Conservation (phyloP, 2,888 invertebrate species). For the Drosophila cyrtoloma region DNA sequence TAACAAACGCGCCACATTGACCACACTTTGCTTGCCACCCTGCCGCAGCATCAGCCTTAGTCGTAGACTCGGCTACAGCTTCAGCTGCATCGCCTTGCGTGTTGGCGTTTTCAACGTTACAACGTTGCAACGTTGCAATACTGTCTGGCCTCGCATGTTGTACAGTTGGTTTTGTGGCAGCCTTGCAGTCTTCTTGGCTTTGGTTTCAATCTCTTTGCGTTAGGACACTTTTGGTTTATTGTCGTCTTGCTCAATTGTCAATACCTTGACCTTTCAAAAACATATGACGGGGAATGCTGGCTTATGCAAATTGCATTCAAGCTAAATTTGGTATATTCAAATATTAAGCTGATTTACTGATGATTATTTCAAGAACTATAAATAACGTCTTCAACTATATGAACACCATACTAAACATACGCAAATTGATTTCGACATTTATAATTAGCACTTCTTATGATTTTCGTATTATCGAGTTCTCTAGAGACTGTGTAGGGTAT, state of each 20-base stretch:
- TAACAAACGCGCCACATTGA: conserved; percentile 66
- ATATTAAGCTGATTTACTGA: background rate
- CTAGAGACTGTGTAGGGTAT: background rate
- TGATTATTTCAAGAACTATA: background rate
- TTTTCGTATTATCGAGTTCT: background rate
- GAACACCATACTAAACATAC: background rate
- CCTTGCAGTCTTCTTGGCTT: conserved; percentile 22
- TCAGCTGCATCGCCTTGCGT: conserved; percentile 48
- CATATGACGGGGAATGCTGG: background rate
- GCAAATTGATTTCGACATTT: background rate
- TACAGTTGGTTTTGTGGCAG: conserved; percentile 66
- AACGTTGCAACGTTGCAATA: background rate
- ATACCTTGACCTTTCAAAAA: conserved; percentile 23
- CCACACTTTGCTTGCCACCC: conserved; percentile 39
- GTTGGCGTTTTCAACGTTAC: conserved; percentile 30
- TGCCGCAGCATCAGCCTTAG: conserved; percentile 10
- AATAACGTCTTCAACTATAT: background rate
- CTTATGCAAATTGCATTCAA: background rate
- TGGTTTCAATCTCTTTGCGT: conserved; percentile 16
- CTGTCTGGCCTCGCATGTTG: conserved; percentile 56
- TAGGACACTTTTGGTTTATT: conserved; percentile 51
- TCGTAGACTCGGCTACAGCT: conserved; percentile 21
- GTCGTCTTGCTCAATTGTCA: conserved; percentile 37
- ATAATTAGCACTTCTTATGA: background rate
- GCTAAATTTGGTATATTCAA: background rate